These are phyloP conservation scores for Cataglyphis rosenhaueri DNA, from an alignment of 2,888 invertebrate genomes.

Conservation along the genomic window DNA sequence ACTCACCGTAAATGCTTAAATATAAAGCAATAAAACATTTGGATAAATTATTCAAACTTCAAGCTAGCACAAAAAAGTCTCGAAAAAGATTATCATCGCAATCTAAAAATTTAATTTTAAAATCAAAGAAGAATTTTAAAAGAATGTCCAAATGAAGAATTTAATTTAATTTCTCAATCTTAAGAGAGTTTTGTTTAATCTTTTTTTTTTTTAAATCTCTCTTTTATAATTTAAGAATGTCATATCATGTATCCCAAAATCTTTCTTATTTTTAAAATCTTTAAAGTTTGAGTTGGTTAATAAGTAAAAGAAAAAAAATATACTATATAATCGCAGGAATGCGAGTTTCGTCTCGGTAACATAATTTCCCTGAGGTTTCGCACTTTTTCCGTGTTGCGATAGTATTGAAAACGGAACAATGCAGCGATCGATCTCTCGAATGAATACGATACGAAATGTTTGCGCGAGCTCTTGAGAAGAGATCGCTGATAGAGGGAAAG, in stretches of 20 bases:
- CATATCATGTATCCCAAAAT: neutral
- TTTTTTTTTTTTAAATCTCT: neutral
- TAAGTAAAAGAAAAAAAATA: neutral
- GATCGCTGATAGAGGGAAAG: slow-evolving; percentile 6
- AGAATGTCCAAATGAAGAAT: neutral
- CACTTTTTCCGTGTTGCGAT: neutral
- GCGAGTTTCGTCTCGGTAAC: neutral
- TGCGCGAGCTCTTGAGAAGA: slow-evolving; percentile 23
- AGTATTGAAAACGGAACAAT: slow-evolving; percentile 39
- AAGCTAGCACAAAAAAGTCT: no score
- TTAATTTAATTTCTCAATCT: neutral
- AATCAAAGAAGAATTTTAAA: neutral
- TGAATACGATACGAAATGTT: slow-evolving; percentile 38
- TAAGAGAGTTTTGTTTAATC: neutral
- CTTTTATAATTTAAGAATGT: neutral
- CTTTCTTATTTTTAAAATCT: neutral
- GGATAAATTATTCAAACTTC: neutral
- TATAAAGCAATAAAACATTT: neutral
- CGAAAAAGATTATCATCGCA: neutral
- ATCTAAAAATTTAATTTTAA: neutral
- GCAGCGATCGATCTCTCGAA: slow-evolving; percentile 30
- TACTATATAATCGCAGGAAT: neutral
- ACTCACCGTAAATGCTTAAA: neutral
- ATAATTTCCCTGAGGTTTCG: slow-evolving; percentile 3
- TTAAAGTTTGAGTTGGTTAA: neutral